phyloP scores from a whole-genome alignment of 2,113 vertebrate genomes.

The Centropristis striata region DNA sequence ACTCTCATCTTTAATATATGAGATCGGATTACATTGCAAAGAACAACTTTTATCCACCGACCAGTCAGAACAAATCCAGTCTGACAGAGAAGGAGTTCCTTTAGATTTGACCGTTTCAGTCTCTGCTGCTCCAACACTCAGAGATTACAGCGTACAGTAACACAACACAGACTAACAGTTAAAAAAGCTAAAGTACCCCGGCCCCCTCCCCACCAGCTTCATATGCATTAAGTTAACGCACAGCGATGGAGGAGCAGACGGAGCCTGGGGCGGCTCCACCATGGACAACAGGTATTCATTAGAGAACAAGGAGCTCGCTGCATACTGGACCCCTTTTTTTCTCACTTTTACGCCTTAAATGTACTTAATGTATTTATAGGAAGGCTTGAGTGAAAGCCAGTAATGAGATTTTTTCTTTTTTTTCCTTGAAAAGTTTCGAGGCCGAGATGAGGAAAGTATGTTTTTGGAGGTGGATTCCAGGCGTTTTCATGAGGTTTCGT shows the following conservation, averaged over 20 bases:
- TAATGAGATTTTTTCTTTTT: background rate
- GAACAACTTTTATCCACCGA: background rate
- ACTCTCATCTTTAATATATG: background rate
- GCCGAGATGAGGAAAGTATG: constrained; percentile 42
- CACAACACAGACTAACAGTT: constrained; percentile 54
- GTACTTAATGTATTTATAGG: constrained; percentile 12
- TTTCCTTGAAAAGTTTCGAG: background rate
- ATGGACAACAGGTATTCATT: constrained; percentile 57
- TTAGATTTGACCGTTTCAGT: constrained; percentile 8
- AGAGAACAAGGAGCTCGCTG: constrained; percentile 13
- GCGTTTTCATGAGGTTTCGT: constrained; percentile 37
- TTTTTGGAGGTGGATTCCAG: constrained; percentile 43
- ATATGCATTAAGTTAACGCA: constrained; percentile 57
- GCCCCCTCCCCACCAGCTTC: too few species aligned
- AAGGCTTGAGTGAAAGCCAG: constrained; percentile 16
- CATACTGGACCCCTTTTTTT: background rate
- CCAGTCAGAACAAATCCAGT: background rate
- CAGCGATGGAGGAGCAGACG: constrained; percentile 35
- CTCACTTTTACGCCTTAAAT: constrained; percentile 21
- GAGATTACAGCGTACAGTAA: constrained; percentile 29
- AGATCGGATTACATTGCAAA: background rate
- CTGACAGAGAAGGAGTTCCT: constrained; percentile 25
- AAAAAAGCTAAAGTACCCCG: too few species aligned
- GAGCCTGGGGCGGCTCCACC: constrained; percentile 24
- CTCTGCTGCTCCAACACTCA: background rate